Evolutionary conservation across 2,888 invertebrate species (phyloP).

Genomic region (Helleia helle): DNA sequence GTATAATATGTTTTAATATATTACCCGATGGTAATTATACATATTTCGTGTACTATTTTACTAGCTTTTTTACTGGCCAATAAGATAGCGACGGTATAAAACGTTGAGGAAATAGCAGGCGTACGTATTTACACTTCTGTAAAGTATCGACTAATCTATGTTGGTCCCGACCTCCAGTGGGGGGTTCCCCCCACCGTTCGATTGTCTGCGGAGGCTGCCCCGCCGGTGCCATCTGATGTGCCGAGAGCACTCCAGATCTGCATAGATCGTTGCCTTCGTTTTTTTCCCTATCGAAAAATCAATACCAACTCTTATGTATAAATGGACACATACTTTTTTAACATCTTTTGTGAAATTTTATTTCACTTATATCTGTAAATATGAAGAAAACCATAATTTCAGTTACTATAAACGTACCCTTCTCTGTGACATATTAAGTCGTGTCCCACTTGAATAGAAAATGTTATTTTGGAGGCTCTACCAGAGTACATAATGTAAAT

Average conservation of each 20-base stretch:
- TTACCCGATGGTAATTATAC: no score
- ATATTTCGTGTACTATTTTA: no score
- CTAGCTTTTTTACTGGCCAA: no score
- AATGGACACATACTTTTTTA: slow-evolving; percentile 45
- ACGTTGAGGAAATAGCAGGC: background rate
- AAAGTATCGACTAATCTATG: slow-evolving; percentile 45
- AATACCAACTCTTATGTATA: slow-evolving; percentile 68
- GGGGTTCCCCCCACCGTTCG: slow-evolving; percentile 61
- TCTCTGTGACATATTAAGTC: no score
- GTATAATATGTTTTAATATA: no score
- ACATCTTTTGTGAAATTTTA: slow-evolving; percentile 2
- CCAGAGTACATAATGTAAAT: slow-evolving; percentile 60
- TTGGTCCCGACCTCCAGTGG: slow-evolving; percentile 57
- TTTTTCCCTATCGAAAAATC: slow-evolving; percentile 73
- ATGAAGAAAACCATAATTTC: no score
- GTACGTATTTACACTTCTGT: slow-evolving; percentile 15
- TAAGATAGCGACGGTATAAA: background rate
- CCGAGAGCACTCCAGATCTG: slow-evolving; percentile 75
- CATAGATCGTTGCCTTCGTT: slow-evolving; percentile 74
- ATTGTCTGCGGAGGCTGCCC: slow-evolving; percentile 74
- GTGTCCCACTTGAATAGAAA: background rate
- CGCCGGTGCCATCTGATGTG: slow-evolving; percentile 74
- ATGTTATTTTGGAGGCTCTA: slow-evolving; percentile 20
- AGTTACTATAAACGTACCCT: background rate
- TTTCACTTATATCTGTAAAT: no score